phyloP scores from a whole-genome alignment of 2,888 invertebrate species.

The Saturnia japonica region DNA sequence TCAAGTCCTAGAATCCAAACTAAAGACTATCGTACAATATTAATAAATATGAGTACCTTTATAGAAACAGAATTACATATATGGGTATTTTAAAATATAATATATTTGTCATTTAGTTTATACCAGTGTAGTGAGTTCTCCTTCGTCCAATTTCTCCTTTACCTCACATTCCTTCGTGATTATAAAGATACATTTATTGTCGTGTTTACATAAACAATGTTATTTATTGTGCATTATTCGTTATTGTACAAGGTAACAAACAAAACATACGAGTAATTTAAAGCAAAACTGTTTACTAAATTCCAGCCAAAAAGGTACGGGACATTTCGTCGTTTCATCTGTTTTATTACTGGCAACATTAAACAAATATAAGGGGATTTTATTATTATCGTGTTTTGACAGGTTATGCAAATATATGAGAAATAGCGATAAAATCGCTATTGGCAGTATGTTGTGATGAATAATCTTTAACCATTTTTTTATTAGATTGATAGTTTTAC shows the following conservation, averaged over 20 bases:
- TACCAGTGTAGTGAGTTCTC: background rate
- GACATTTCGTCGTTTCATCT: background rate
- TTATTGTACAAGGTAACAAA: background rate
- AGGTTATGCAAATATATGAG: too few species aligned
- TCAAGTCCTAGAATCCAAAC: too few species aligned
- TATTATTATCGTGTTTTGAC: background rate
- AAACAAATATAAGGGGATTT: background rate
- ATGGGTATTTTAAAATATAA: background rate
- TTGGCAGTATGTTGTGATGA: too few species aligned
- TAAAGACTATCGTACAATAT: too few species aligned
- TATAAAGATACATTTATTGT: background rate
- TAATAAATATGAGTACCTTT: too few species aligned
- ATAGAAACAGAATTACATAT: background rate
- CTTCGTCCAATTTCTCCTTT: background rate
- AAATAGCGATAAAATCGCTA: too few species aligned
- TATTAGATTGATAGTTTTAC: too few species aligned
- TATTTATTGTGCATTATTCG: constrained; percentile 4
- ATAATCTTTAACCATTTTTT: too few species aligned
- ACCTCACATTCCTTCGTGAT: background rate
- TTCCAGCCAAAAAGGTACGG: background rate
- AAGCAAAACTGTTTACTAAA: constrained; percentile 1
- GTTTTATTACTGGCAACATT: constrained; percentile 3
- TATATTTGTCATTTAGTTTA: background rate
- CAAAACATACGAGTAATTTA: background rate
- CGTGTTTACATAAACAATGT: constrained; percentile 4